Base-by-base conservation (phyloP, 2,888 invertebrate genomes). In the Hololepta plana region DNA sequence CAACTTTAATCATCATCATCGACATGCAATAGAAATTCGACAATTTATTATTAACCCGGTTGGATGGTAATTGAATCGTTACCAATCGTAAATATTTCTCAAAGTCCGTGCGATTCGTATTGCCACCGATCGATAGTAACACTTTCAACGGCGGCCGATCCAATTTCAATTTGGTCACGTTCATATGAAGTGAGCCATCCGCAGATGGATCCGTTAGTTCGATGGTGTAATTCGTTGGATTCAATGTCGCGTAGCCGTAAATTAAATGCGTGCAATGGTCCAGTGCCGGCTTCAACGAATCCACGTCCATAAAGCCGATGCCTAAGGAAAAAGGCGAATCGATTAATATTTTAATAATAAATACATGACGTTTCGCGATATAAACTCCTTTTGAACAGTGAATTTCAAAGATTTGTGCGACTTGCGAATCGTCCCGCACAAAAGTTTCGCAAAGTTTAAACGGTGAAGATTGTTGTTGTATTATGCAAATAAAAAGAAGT, bases 41-140 rank as follows among this genome's bases (percentile, higher is more conserved):
- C n/a, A n/a, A n/a, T n/a, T n/a, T n/a, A n/a, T n/a, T n/a, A n/a
- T n/a, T n/a, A n/a, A n/a, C n/a, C n/a, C n/a, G n/a, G n/a, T n/a
- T n/a, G n/a, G n/a, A n/a, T n/a, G n/a, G n/a, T n/a, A 17, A 17
- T n/a, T 25, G 20, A 8, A 24, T 23, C 7, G n/a, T n/a, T 47
- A 75, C 74, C 55, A 79, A 40, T 8, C 60, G 61, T 34, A 76
- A 62, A 45, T 81, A 82, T 45, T 79, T 76, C 32, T 71, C 61
- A 1, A 57, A 50, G 4, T 57, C 56, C 32, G 70, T 65, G 4
- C 51, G 55, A 45, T 84, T 82, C 24, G 62, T 69, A 35, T 72
- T 72, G n/a, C 80, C 81, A 6, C 84, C 84, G 21, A 84, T 68
- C 3, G 79, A 72, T 3, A 85, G 60, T 23, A 81, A 56, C 1